Percentiles rank a stretch among this genome's conserved stretches.
Evolutionary conservation across 1,140 invertebrate species (phyloP).

Genomic region (Ceratitis capitata): DNA sequence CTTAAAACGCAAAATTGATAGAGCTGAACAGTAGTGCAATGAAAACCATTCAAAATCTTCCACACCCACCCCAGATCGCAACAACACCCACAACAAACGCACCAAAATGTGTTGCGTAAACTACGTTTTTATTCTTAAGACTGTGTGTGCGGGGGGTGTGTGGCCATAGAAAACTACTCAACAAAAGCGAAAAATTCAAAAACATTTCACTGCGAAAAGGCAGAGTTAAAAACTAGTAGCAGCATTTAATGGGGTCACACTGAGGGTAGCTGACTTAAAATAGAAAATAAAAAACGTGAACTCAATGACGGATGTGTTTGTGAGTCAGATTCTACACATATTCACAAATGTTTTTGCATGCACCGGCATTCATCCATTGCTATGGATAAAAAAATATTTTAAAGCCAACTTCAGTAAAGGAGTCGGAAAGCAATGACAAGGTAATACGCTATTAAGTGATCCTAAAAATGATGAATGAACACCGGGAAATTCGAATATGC

Average conservation of each 20-base stretch:
- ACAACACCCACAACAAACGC: background rate
- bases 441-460: no score
- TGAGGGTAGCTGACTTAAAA: background rate
- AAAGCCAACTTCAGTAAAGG: no score
- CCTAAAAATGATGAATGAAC: no score
- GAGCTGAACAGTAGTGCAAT: background rate
- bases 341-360: background rate
- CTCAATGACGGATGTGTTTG: background rate
- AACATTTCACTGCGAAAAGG: no score
- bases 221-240: background rate
- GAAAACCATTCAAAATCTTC: background rate
- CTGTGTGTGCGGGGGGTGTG: background rate
- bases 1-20: background rate
- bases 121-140: background rate
- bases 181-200: background rate
- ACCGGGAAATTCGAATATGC: no score
- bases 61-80: background rate
- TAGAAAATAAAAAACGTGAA: background rate
- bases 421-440: no score
- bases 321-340: background rate
- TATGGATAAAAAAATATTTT: no score
- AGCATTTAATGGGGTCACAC: constrained; percentile 18
- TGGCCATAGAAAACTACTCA: background rate
- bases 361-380: no score
- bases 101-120: background rate